These are phyloP conservation scores for Idaea aversata DNA, from an alignment of 2,888 invertebrate species.

Conservation along the genomic window DNA sequence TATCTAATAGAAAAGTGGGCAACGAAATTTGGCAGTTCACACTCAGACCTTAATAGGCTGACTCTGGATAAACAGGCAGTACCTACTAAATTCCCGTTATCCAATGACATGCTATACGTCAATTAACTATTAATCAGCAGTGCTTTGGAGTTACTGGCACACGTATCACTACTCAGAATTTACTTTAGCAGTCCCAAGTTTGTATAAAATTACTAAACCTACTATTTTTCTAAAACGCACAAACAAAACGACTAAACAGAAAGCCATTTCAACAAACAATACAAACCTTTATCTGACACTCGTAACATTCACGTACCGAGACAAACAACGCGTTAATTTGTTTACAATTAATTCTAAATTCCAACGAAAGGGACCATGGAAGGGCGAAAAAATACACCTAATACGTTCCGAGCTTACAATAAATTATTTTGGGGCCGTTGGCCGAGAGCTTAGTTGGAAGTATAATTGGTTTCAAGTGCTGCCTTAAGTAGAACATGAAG, in stretches of 20 bases:
- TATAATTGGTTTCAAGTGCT: conserved; percentile 69
- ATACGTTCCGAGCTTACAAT: conserved; percentile 35
- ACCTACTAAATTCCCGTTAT: no score
- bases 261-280: conserved; percentile 6
- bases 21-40: background rate
- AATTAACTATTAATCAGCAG: no score
- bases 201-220: background rate
- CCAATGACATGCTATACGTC: no score
- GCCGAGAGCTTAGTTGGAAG: conserved; percentile 56
- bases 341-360: conserved; percentile 51
- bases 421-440: conserved; percentile 42
- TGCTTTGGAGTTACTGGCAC: no score
- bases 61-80: no score
- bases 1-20: background rate
- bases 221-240: background rate
- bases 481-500: conserved; percentile 53
- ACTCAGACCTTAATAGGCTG: background rate
- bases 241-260: background rate
- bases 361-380: conserved; percentile 35
- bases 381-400: conserved; percentile 39
- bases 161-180: no score
- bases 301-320: conserved; percentile 22
- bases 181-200: no score
- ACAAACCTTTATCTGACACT: conserved; percentile 3
- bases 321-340: conserved; percentile 47